These are phyloP conservation scores for Ophioderma brevispina DNA, from an alignment of 35 echinoderm and acorn worm species.

Conservation along the genomic window DNA sequence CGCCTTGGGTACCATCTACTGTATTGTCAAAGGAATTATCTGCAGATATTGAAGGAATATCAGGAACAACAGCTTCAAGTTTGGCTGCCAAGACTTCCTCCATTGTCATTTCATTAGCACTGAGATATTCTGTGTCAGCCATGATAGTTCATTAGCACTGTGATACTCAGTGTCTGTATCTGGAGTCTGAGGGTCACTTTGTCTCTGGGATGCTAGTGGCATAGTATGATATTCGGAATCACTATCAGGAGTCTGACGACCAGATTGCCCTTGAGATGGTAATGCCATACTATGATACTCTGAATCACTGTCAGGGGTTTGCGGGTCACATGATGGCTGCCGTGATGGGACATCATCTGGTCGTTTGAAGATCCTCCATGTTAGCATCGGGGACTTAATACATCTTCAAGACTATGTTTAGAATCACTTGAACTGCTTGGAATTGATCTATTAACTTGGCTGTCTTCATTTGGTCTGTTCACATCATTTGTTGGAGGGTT, in stretches of 20 bases:
- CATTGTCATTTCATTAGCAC: neutral
- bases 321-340: no score
- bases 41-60: neutral
- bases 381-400: no score
- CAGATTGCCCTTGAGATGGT: neutral
- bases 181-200: neutral
- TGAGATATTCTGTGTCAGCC: neutral
- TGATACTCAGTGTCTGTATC: neutral
- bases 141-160: slow-evolving; percentile 1
- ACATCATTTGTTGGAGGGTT: no score
- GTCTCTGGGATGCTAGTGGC: neutral
- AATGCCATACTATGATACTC: neutral
- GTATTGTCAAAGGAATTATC: neutral
- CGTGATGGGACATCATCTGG: no score
- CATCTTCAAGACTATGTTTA: no score
- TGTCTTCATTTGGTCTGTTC: no score
- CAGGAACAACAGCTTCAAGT: neutral
- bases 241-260: neutral
- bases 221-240: neutral
- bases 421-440: no score
- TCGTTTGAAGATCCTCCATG: no score
- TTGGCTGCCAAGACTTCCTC: neutral
- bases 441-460: no score
- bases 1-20: neutral
- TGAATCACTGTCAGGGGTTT: no score